Evolutionary conservation across 2,113 vertebrate genomes (phyloP), one percentile per base, ranked within the genome.

Genomic region (Engystomops pustulosus): DNA sequence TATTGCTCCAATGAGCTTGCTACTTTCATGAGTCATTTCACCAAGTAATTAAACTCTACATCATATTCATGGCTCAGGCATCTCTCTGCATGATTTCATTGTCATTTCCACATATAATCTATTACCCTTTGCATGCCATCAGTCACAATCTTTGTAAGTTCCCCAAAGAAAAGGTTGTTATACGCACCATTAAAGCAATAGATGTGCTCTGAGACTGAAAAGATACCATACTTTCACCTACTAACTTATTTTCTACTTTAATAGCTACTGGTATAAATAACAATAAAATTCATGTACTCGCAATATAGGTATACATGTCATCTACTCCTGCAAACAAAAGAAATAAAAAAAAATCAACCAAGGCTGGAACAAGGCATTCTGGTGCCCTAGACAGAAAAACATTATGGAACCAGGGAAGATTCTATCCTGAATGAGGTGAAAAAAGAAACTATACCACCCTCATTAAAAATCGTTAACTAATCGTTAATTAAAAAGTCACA

Each of bases 1-100:
- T 49, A n/a, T 32, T 68, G 36, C 49, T 38, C 9, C 41, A 30
- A 15, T 62, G 44, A 68, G 14, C 55, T 32, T 53, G 23, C 44
- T 51, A 36, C 27, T 47, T 70, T 70, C 79, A 81, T 70, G 79
- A 81, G 44, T 80, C 78, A 80, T 70, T 70, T 81, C 79, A 20
- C 44, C 27, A 34, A 47, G 62, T 81, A 81, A 81, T 81, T 81
- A 70, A 81, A 68, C 45, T 81, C 25, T 81, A 70, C 47, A 81
- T 81, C 47, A 53, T 53, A 32, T 81, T 81, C 65, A 38, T 32
- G 62, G 38, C 58, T 30, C 7, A n/a, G 41, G n/a, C 25, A n/a
- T 34, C 20, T 70, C 32, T 49, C 65, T 70, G 79, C 65, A 69
- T 70, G 9, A 44, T 51, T 36, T 70, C 45, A 81, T 70, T 81